phyloP scores from a whole-genome alignment of 2,888 invertebrate species.

The Tridacna gigas region DNA sequence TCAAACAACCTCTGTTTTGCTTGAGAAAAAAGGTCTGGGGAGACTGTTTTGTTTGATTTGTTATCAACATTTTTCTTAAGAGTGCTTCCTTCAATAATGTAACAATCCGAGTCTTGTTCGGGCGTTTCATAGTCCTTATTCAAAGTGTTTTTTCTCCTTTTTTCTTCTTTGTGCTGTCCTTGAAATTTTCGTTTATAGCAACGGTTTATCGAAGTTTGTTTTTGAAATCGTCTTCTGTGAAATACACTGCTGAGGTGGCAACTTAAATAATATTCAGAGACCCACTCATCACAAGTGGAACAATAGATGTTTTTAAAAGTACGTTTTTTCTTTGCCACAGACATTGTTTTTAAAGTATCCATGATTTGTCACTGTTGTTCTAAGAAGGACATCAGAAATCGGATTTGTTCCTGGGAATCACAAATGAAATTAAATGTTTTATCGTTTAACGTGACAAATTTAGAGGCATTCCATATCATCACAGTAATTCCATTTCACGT shows the following conservation, averaged over 20 bases:
- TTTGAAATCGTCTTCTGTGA: too few species aligned
- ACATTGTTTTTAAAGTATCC: neutral
- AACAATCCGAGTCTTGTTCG: neutral
- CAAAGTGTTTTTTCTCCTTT: neutral
- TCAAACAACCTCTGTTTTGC: neutral
- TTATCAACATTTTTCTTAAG: neutral
- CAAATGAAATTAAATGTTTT: constrained; percentile 1
- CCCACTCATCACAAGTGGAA: neutral
- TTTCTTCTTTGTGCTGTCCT: neutral
- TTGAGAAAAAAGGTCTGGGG: too few species aligned
- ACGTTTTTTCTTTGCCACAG: neutral
- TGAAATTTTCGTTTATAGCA: neutral
- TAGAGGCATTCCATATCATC: constrained; percentile 5
- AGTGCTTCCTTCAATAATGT: neutral
- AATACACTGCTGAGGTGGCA: too few species aligned
- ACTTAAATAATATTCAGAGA: neutral
- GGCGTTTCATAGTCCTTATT: neutral
- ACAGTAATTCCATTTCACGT: neutral
- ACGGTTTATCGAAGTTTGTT: neutral
- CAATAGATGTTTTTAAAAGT: neutral
- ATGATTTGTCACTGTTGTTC: constrained; percentile 6
- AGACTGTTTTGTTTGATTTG: neutral
- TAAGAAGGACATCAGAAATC: neutral
- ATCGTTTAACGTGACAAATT: constrained; percentile 6
- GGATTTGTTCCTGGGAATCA: neutral